Evolutionary conservation across 2,113 vertebrate species (phyloP).

Genomic region (Hippotragus niger): DNA sequence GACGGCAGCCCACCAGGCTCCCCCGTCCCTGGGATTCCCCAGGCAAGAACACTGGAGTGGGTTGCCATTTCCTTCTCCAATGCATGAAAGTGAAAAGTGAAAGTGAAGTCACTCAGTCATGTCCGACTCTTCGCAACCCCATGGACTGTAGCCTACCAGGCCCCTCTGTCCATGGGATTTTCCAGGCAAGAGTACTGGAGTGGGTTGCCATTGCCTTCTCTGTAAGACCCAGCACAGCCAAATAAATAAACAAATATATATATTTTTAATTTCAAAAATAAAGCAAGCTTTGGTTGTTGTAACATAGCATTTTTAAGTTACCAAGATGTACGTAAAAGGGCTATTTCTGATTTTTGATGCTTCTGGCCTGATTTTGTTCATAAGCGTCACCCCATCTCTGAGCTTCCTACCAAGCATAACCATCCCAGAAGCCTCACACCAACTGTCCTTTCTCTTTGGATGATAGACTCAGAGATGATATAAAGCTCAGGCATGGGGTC

Average conservation of each 20-base stretch:
- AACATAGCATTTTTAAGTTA: neutral
- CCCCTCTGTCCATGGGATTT: too few relatives aligned
- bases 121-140: fast-evolving
- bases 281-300: neutral
- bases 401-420: neutral
- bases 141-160: too few relatives aligned
- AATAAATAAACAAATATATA: neutral
- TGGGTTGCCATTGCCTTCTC: too few relatives aligned
- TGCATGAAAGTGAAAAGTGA: too few relatives aligned
- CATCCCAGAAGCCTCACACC: neutral
- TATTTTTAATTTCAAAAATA: neutral
- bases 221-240: neutral
- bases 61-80: too few relatives aligned
- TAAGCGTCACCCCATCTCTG: neutral
- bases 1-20: too few relatives aligned
- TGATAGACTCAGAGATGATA: neutral
- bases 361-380: neutral
- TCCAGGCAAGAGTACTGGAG: too few relatives aligned
- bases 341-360: neutral
- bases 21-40: too few relatives aligned
- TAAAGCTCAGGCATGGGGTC: neutral
- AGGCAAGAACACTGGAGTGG: too few relatives aligned
- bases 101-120: too few relatives aligned
- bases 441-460: neutral
- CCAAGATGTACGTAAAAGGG: too few relatives aligned